Base-by-base conservation (phyloP, 2,797 vertebrate species). In the Erpetoichthys calabaricus region DNA sequence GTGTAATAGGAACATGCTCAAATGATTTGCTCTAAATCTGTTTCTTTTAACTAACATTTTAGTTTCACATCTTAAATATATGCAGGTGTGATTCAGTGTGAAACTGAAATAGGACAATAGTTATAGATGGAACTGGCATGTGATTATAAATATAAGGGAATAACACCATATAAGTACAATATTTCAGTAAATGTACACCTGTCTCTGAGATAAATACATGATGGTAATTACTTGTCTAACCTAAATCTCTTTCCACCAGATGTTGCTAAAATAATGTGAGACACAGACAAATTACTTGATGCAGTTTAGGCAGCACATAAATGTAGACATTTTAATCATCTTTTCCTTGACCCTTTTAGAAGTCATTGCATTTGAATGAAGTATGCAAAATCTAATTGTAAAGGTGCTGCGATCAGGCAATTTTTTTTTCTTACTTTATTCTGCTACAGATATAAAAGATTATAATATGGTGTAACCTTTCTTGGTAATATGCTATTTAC, bases 171-270 rank as follows among this genome's bases (percentile, higher is more conserved):
- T 25, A 25, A 25, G 25, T 25, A 25, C 25, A 25, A 25, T 81
- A 84, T 74, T 84, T 80, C 81, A 85, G 84, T 84, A 80, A 85
- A 85, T 83, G 79, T 83, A 82, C 83, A 86, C 82, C 83, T 85
- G 84, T 86, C 83, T 85, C 84, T 80, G 78, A 80, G 83, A 88
- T 81, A 85, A 85, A 85, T 85, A 82, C 74, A 73, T 80, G 78
- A 75, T 79, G 79, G 80, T 86, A 86, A 86, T 88, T 88, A 86
- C 80, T 78, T 81, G 83, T 85, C 86, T 85, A 85, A 85, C 83
- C 85, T 81, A 85, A 87, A 86, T 86, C 81, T 84, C 80, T 73
- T 74, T 75, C 77, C 78, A 73, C 83, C 85, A 86, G 86, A 86
- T 86, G 86, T 86, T 86, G 73, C 80, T 82, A 79, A 86, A 86